A percentile compares a stretch with the other conserved stretches of the same genome.
phyloP scores from a whole-genome alignment of 2,888 invertebrate species.

The Cerastis leucographa region DNA sequence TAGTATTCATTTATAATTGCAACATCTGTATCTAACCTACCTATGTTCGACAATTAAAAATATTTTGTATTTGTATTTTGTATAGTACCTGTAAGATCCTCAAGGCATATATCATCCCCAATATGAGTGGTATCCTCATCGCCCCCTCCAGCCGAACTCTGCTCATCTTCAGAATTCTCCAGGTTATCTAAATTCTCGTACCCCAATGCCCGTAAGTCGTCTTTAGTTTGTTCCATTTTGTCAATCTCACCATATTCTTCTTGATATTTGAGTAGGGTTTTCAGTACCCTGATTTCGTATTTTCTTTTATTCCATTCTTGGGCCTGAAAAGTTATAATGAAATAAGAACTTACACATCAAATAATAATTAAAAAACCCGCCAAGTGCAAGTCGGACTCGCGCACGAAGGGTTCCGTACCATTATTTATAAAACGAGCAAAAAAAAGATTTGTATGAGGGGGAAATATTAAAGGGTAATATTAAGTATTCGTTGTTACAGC shows the following conservation, averaged over 20 bases:
- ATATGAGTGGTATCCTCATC: constrained; percentile 92
- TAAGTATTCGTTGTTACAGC: too few species aligned
- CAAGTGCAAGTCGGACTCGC: too few species aligned
- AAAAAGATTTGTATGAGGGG: too few species aligned
- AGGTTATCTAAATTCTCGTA: constrained; percentile 84
- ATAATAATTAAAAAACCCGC: too few species aligned
- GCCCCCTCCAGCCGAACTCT: constrained; percentile 86
- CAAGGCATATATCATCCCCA: constrained; percentile 93
- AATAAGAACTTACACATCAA: too few species aligned
- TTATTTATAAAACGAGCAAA: too few species aligned
- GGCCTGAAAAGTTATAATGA: constrained; percentile 79
- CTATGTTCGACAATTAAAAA: too few species aligned
- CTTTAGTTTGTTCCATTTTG: constrained; percentile 88
- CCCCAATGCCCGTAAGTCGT: constrained; percentile 86
- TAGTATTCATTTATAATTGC: too few species aligned
- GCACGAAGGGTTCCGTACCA: too few species aligned
- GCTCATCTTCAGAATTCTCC: constrained; percentile 88
- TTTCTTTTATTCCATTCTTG: constrained; percentile 85
- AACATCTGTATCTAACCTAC: too few species aligned
- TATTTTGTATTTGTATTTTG: too few species aligned
- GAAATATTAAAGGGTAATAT: too few species aligned
- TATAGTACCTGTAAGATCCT: constrained; percentile 92
- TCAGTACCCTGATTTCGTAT: constrained; percentile 91
- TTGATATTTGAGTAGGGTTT: constrained; percentile 90
- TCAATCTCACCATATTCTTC: constrained; percentile 88